These are phyloP conservation scores for Eutrigla gurnardus DNA, from an alignment of 2,797 vertebrate genomes.

Conservation along the genomic window DNA sequence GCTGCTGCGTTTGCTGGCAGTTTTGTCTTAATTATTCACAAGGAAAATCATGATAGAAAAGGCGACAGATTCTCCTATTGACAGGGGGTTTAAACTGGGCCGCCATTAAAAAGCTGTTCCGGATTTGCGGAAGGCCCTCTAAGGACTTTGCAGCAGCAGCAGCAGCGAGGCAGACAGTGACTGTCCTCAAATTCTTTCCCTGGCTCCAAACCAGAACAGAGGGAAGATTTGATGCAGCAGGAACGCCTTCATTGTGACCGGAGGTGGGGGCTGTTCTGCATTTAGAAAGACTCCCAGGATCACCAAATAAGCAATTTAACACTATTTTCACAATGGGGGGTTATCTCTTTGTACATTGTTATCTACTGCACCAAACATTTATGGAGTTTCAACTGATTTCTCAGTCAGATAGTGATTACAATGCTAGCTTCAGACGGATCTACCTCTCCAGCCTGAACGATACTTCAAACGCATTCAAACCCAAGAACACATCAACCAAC, in stretches of 20 bases:
- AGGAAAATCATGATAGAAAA: constrained; percentile 50
- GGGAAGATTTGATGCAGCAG: background rate
- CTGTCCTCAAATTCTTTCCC: constrained; percentile 34
- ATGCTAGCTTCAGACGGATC: too few species aligned
- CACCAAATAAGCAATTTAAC: too few species aligned
- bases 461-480: too few species aligned
- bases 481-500: too few species aligned
- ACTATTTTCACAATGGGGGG: too few species aligned
- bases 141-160: too few species aligned
- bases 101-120: constrained; percentile 35
- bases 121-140: constrained; percentile 19
- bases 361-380: too few species aligned
- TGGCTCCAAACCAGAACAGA: background rate
- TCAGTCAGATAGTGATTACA: too few species aligned
- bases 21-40: constrained; percentile 71
- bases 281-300: too few species aligned
- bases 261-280: background rate
- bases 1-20: constrained; percentile 46
- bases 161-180: constrained; percentile 4
- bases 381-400: too few species aligned
- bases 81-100: constrained; percentile 61
- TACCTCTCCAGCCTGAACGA: too few species aligned
- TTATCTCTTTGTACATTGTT: too few species aligned
- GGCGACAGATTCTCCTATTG: constrained; percentile 37
- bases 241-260: background rate